A percentile compares a stretch with the other conserved stretches of the same genome.
These are phyloP conservation scores for Lasioglossum oenotherae DNA, from an alignment of 2,888 invertebrate species.

Conservation along the genomic window DNA sequence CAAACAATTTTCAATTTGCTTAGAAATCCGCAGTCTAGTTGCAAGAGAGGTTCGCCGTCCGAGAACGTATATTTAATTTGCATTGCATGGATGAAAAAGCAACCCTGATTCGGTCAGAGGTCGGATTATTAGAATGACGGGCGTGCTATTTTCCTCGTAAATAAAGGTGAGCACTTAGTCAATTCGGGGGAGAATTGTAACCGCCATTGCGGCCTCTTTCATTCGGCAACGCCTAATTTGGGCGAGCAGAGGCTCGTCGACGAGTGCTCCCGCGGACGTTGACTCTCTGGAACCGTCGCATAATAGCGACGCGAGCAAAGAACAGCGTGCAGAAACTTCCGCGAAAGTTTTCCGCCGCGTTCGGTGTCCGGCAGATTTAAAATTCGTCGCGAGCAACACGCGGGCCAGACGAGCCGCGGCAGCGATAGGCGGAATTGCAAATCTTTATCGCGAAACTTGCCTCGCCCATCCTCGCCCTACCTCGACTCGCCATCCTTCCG, in stretches of 20 bases:
- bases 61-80: not conserved
- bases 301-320: constrained; percentile 10
- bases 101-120: not conserved
- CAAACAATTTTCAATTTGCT: not conserved
- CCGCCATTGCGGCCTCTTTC: not conserved
- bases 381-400: constrained; percentile 41
- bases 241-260: not conserved
- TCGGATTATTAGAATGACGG: not conserved
- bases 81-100: not conserved
- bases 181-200: not conserved
- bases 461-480: not conserved
- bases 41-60: not conserved
- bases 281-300: not conserved
- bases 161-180: not conserved
- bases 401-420: not conserved
- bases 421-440: constrained; percentile 54
- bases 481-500: not conserved
- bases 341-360: constrained; percentile 40
- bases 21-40: not conserved
- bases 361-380: constrained; percentile 49
- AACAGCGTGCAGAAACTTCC: constrained; percentile 34
- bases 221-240: constrained; percentile 6
- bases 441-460: constrained; percentile 49
- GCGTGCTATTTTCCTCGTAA: not conserved
- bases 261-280: not conserved